Evolutionary conservation across 2,888 invertebrate species (phyloP), one percentile per base, ranked within the genome.

Genomic region (Amorpha juglandis): DNA sequence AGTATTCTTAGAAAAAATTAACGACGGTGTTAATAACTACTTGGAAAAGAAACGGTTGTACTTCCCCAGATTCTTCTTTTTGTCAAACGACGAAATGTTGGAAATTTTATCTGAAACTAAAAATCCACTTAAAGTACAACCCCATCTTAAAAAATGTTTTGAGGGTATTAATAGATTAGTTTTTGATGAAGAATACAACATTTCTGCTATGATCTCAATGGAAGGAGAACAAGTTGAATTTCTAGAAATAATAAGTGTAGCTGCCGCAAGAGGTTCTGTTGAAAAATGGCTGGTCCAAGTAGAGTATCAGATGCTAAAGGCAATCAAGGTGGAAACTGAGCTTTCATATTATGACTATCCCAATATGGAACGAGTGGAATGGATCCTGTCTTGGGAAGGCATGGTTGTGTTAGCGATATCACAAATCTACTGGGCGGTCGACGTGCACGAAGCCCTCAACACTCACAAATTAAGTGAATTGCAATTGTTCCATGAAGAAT

Each of bases 91-190:
- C 79, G 98, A 98, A 88, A 96, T 98, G 95, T 91, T 98, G 74
- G 97, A 98, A 88, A 97, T 98, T 76, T 92, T 98, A 69, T 97
- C 98, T 0, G 97, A 98, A 93, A 97, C 97, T 1, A 97, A 97
- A 89, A 97, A 98, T 82, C 97, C 97, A 0, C 87, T 96, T 8
- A 94, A 97, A 75, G 97, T 98, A 1, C 97, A 98, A 85, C 97
- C 97, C 0, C 97, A 98, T 91, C 89, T 98, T 66, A 96, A 96
- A 82, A 98, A 98, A 90, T 97, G 97, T 86, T 98, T 98, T 84
- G 97, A 98, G 90, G 98, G 97, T 62, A 97, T 98, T 66, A 95
- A 95, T 69, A 95, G 94, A 78, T 91, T 98, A 16, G 94, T 95
- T 64, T 97, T 98, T 83, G 96, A 97, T 76, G 86, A 92, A 6